A percentile compares a stretch with the other conserved stretches of the same genome.
Evolutionary conservation across 2,888 invertebrate genomes (phyloP).

Genomic region (Lampropteryx suffumata): DNA sequence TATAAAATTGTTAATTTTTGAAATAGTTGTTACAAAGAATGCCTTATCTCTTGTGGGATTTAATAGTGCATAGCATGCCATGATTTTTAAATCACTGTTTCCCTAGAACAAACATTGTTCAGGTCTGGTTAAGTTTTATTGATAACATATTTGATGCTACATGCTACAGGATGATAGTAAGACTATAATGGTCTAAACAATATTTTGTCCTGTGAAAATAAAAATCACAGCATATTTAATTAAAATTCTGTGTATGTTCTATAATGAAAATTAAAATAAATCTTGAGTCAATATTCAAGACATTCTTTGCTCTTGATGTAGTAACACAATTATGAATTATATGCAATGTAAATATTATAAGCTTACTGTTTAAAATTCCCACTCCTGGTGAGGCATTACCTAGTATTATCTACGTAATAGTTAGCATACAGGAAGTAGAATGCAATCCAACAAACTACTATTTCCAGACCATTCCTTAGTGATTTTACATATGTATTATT

Average conservation of each 20-base stretch:
- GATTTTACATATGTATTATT: slow-evolving; percentile 41
- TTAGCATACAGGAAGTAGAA: slow-evolving; percentile 17
- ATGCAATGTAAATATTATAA: slow-evolving; percentile 7
- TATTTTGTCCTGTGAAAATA: too few relatives aligned
- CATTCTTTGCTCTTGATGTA: slow-evolving; percentile 6
- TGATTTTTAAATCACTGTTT: too few relatives aligned
- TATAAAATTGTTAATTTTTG: slow-evolving; percentile 32
- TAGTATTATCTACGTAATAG: too few relatives aligned
- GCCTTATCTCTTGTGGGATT: slow-evolving; percentile 29
- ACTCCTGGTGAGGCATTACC: slow-evolving; percentile 29
- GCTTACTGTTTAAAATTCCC: slow-evolving; percentile 18
- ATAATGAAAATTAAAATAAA: too few relatives aligned
- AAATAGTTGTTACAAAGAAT: slow-evolving; percentile 38
- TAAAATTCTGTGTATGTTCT: too few relatives aligned
- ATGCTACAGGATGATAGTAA: too few relatives aligned
- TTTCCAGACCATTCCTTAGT: slow-evolving; percentile 53
- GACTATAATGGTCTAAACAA: too few relatives aligned
- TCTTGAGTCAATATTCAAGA: background rate
- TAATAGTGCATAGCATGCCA: background rate
- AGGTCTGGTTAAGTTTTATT: too few relatives aligned
- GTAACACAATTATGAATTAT: background rate
- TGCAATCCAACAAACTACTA: slow-evolving; percentile 24
- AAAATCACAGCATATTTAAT: too few relatives aligned
- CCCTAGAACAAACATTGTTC: too few relatives aligned
- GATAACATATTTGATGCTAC: too few relatives aligned